Evolutionary conservation across 2,797 vertebrate genomes (phyloP).

Genomic region (Microchirus variegatus): DNA sequence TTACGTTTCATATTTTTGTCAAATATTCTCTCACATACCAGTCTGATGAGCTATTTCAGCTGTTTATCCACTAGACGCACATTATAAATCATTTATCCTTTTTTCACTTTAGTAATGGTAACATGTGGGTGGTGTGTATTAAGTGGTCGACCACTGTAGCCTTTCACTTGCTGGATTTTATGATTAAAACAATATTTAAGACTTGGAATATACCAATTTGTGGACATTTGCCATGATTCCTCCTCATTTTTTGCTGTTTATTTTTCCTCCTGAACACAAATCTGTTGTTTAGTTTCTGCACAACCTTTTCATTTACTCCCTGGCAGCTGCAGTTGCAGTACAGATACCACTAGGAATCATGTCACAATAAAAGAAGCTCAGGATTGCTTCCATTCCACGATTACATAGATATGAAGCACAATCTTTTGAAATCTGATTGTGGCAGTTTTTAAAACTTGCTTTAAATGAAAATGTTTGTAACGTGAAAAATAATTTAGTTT

Average conservation of each 20-base stretch:
- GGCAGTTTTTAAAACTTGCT: background rate
- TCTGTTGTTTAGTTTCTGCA: background rate
- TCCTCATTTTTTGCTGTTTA: no score
- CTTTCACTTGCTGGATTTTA: background rate
- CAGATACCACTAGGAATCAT: background rate
- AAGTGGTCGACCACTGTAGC: background rate
- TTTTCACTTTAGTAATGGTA: no score
- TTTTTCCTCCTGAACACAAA: background rate
- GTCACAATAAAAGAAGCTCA: background rate
- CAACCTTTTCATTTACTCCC: background rate
- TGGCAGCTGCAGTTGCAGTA: background rate
- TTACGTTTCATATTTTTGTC: slow-evolving; percentile 1
- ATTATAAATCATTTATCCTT: no score
- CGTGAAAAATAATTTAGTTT: background rate
- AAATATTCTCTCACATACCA: background rate
- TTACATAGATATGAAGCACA: background rate
- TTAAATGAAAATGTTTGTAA: no score
- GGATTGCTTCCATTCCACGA: background rate
- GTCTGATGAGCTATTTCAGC: background rate
- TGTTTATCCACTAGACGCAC: background rate
- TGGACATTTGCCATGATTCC: background rate
- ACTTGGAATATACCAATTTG: background rate
- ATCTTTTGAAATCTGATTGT: background rate
- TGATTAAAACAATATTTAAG: background rate
- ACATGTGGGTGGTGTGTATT: background rate